Conservation (phyloP, 2,888 invertebrate genomes). For the Carterocephalus palaemon region DNA sequence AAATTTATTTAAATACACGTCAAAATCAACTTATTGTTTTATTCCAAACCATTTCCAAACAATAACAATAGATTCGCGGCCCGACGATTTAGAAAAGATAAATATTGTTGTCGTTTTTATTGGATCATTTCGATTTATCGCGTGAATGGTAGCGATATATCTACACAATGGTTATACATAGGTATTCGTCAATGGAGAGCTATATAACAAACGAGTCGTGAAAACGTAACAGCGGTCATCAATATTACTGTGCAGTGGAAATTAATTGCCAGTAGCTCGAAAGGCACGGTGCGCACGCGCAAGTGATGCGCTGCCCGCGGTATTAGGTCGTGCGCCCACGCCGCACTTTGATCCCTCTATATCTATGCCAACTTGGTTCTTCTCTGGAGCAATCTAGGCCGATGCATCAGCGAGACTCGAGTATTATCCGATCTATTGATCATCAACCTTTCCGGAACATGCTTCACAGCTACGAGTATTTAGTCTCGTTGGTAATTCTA, state of each 20-base stretch:
- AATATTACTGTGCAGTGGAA: slow-evolving; percentile 26
- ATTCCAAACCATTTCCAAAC: slow-evolving; percentile 49
- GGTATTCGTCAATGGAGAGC: slow-evolving; percentile 13
- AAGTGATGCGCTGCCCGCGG: slow-evolving; percentile 55
- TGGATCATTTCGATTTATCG: neutral
- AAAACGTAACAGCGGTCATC: slow-evolving; percentile 18
- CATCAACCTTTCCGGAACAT: slow-evolving; percentile 18
- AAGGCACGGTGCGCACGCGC: slow-evolving; percentile 67
- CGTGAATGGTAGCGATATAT: neutral
- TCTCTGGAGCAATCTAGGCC: slow-evolving; percentile 69
- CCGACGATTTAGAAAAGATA: slow-evolving; percentile 1
- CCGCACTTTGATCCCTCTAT: slow-evolving; percentile 73
- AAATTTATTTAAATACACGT: slow-evolving; percentile 61
- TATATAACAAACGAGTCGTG: slow-evolving; percentile 13
- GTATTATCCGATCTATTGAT: slow-evolving; percentile 27
- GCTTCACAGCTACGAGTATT: too few species aligned
- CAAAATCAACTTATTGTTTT: slow-evolving; percentile 63
- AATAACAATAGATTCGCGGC: slow-evolving; percentile 11
- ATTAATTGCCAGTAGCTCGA: slow-evolving; percentile 38
- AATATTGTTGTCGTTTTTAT: neutral
- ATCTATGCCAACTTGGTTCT: slow-evolving; percentile 76
- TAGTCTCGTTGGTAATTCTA: too few species aligned
- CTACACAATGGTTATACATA: neutral
- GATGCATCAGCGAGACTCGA: slow-evolving; percentile 45
- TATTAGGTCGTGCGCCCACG: slow-evolving; percentile 76